Conservation (phyloP, 2,797 vertebrate species). For the Tachyglossus aculeatus region DNA sequence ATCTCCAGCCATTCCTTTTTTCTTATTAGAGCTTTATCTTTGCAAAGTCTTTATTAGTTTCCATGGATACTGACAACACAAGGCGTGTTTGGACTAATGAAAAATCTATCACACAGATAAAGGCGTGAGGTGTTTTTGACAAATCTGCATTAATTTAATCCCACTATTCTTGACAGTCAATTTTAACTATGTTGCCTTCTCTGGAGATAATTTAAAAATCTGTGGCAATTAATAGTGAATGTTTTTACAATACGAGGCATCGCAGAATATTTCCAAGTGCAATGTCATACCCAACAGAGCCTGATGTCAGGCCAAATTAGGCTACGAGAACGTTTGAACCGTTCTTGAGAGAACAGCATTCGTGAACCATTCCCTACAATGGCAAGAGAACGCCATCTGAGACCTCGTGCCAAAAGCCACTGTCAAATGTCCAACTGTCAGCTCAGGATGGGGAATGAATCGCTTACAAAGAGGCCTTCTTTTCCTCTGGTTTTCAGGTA, state of each 20-base stretch:
- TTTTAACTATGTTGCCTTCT: slow-evolving; percentile 28
- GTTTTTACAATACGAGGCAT: background rate
- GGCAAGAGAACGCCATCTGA: too few species aligned
- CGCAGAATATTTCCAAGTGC: slow-evolving; percentile 4
- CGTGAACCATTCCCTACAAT: too few species aligned
- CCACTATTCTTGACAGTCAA: background rate
- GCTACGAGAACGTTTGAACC: too few species aligned
- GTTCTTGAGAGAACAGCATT: too few species aligned
- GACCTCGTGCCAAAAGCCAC: too few species aligned
- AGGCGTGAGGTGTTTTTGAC: slow-evolving; percentile 37
- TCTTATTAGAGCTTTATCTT: slow-evolving; percentile 53
- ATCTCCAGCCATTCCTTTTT: slow-evolving; percentile 62
- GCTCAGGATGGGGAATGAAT: too few species aligned
- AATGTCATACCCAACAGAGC: background rate
- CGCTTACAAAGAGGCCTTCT: too few species aligned
- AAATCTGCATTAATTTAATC: slow-evolving; percentile 25
- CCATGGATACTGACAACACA: slow-evolving; percentile 75
- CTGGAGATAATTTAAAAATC: background rate
- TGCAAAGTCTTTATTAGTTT: slow-evolving; percentile 59
- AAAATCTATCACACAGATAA: slow-evolving; percentile 61
- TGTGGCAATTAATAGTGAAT: background rate
- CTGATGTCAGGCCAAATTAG: background rate
- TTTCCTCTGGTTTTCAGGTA: too few species aligned
- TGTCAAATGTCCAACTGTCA: too few species aligned
- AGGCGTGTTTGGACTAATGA: slow-evolving; percentile 66